Percentiles rank a stretch among this genome's conserved stretches.
phyloP scores from a whole-genome alignment of 2,797 vertebrate species.

The Sandelia bainsii region DNA sequence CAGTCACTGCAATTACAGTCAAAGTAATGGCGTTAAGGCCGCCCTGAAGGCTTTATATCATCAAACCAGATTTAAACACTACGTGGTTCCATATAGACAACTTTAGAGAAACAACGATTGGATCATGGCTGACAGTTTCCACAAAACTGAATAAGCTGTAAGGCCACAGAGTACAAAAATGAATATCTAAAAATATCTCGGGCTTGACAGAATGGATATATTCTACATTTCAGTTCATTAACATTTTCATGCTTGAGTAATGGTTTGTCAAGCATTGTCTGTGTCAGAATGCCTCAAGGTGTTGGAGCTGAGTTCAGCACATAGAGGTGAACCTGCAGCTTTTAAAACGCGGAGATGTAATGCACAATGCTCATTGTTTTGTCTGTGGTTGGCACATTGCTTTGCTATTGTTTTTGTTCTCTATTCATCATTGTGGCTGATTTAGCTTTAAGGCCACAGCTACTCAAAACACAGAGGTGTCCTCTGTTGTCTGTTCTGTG shows the following conservation, averaged over 20 bases:
- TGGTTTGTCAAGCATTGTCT: conserved; percentile 22
- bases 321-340: neutral
- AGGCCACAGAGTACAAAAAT: conserved; percentile 10
- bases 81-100: neutral
- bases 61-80: neutral
- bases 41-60: too few relatives aligned
- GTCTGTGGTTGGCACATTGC: conserved; percentile 6
- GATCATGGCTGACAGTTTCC: neutral
- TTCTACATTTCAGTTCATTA: conserved; percentile 4
- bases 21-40: neutral
- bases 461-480: conserved; percentile 3
- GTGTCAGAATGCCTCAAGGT: conserved; percentile 22
- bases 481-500: neutral
- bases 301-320: conserved; percentile 7
- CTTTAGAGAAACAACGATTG: neutral
- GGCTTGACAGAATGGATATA: neutral
- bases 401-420: conserved; percentile 22
- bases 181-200: neutral
- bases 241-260: neutral
- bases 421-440: conserved; percentile 7
- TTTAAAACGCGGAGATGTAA: conserved; percentile 19
- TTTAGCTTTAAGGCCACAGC: neutral
- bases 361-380: conserved; percentile 27
- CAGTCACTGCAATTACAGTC: neutral
- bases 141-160: neutral